Percentiles rank a stretch among this genome's conserved stretches.
Conservation (phyloP, 2,113 vertebrate genomes). For the Dicrurus megarhynchus region DNA sequence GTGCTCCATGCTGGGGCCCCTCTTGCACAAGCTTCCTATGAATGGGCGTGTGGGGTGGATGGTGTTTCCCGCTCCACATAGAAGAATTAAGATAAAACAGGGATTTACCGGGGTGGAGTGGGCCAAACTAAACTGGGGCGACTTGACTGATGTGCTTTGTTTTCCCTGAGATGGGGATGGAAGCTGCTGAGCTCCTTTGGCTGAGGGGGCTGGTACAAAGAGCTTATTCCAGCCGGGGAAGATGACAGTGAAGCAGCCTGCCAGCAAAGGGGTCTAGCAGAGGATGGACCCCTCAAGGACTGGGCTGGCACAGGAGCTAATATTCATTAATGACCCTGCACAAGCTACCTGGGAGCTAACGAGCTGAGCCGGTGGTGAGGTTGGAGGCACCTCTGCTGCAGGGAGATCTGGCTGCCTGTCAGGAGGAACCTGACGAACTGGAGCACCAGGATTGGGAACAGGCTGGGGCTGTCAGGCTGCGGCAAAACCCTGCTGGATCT, state of each 20-base stretch:
- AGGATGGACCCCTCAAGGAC: not conserved
- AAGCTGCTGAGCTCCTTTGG: not conserved
- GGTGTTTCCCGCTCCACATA: not conserved
- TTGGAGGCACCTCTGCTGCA: not conserved
- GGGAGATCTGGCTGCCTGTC: not conserved
- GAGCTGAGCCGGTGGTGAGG: not conserved
- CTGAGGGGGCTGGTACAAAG: not conserved
- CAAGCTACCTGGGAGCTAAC: not conserved
- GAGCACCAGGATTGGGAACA: not conserved
- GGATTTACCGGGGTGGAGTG: not conserved
- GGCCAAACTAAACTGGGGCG: not conserved
- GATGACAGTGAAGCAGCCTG: not conserved
- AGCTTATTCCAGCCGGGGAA: not conserved
- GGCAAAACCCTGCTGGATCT: not conserved
- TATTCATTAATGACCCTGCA: not conserved
- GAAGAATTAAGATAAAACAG: not conserved
- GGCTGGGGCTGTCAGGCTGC: not conserved
- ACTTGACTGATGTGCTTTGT: not conserved
- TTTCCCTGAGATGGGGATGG: not conserved
- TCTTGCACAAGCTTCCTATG: not conserved
- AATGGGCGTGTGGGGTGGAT: not conserved
- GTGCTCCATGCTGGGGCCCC: not conserved
- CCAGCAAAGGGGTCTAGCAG: not conserved
- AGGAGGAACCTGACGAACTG: slow-evolving; percentile 26
- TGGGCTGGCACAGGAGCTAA: not conserved